phyloP scores from a whole-genome alignment of 2,113 vertebrate genomes.

The Megaptera novaeangliae region DNA sequence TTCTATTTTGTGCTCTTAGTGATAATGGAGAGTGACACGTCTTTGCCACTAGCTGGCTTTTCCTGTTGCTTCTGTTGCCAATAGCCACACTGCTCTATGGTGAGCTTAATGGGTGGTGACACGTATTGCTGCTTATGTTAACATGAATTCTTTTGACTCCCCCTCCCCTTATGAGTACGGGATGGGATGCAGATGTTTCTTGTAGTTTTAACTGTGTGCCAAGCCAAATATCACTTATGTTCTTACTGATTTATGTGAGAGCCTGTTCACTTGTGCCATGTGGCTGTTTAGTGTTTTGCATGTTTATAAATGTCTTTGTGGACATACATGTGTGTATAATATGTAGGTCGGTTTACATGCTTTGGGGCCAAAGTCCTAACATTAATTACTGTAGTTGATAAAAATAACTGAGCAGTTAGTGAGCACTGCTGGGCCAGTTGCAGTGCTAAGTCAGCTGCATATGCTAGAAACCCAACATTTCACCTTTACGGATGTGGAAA shows the following conservation, averaged over 20 bases:
- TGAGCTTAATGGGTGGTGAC: slow-evolving; percentile 75
- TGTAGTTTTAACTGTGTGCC: neutral
- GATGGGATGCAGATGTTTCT: neutral
- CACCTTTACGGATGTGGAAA: neutral
- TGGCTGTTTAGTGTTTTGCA: neutral
- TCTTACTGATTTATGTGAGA: neutral
- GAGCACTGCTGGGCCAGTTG: neutral
- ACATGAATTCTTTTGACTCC: slow-evolving; percentile 63
- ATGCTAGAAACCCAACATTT: neutral
- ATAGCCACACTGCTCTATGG: slow-evolving; percentile 52
- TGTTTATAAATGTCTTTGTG: neutral
- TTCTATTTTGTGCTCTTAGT: slow-evolving; percentile 15
- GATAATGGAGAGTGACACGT: slow-evolving; percentile 62
- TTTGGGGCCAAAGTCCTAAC: neutral
- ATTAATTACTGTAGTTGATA: neutral
- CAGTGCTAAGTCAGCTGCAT: neutral
- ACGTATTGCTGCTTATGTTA: slow-evolving; percentile 80
- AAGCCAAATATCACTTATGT: neutral
- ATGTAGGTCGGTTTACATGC: neutral
- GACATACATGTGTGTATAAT: neutral
- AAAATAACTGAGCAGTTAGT: neutral
- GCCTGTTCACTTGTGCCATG: neutral
- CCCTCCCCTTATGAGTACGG: slow-evolving; percentile 36
- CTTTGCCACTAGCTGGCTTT: slow-evolving; percentile 76
- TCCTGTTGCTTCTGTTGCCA: slow-evolving; percentile 65